Evolutionary conservation across 2,797 vertebrate species (phyloP).

Genomic region (Alouatta caraya): DNA sequence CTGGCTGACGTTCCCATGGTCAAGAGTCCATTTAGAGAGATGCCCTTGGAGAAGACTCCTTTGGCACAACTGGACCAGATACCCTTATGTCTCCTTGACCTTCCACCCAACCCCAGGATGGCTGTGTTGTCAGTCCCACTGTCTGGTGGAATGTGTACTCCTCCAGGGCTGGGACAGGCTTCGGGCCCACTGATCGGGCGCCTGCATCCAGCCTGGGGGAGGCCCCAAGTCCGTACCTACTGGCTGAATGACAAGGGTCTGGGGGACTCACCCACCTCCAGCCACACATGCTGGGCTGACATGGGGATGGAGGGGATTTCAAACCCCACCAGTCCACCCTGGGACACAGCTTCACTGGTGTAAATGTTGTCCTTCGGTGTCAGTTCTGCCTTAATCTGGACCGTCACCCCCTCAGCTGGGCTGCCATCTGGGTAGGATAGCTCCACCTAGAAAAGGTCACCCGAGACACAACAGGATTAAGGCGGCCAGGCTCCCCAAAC

Average conservation of each 20-base stretch:
- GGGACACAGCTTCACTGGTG: slow-evolving; percentile 90
- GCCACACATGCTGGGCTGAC: slow-evolving; percentile 95
- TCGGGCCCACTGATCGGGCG: not conserved
- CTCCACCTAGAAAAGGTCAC: slow-evolving; percentile 87
- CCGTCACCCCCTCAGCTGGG: slow-evolving; percentile 90
- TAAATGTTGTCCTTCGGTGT: slow-evolving; percentile 94
- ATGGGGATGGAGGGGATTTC: slow-evolving; percentile 96
- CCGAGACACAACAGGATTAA: not conserved
- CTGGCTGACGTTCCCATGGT: not conserved
- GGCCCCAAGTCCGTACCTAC: not conserved
- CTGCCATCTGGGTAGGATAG: slow-evolving; percentile 94
- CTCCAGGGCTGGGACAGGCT: not conserved
- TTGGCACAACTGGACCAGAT: not conserved
- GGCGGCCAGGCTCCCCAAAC: not conserved
- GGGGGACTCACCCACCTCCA: slow-evolving; percentile 90
- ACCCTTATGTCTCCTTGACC: too few species aligned
- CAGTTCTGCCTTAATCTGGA: slow-evolving; percentile 93
- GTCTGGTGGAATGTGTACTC: not conserved
- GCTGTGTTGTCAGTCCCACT: not conserved
- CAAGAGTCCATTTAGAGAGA: not conserved
- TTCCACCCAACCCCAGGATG: not conserved
- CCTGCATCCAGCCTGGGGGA: not conserved
- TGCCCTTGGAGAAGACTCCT: not conserved
- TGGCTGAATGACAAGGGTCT: slow-evolving; percentile 61
- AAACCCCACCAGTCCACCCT: slow-evolving; percentile 89